These are phyloP conservation scores for Drosophila sp. DNA, from an alignment of 1,140 invertebrate species.

Conservation along the genomic window DNA sequence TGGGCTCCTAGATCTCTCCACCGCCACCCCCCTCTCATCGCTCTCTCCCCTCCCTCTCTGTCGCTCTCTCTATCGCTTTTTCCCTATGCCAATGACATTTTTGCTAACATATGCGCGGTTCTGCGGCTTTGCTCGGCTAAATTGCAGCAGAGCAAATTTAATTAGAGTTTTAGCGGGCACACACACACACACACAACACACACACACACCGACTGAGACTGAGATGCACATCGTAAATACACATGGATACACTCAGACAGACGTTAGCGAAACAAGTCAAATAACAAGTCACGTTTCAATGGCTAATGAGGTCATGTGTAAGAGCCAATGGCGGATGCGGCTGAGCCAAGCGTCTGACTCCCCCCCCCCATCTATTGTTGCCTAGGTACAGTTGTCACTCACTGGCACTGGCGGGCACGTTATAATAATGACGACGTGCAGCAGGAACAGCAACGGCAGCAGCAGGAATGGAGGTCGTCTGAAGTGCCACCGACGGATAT, in stretches of 20 bases:
- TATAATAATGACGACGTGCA: conserved; percentile 76
- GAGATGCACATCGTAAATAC: conserved; percentile 43
- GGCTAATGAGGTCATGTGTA: conserved; percentile 82
- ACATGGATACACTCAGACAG: conserved; percentile 38
- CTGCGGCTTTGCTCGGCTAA: conserved; percentile 61
- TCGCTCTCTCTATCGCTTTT: neutral
- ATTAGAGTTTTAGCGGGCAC: conserved; percentile 72
- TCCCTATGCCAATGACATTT: conserved; percentile 65
- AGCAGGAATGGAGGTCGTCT: conserved; percentile 55
- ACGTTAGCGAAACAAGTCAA: conserved; percentile 77
- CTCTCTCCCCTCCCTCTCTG: neutral
- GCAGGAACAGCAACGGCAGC: conserved; percentile 21
- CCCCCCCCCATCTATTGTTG: conserved; percentile 50
- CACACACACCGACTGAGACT: neutral
- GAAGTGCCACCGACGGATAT: conserved; percentile 76
- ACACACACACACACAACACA: conserved; percentile 31
- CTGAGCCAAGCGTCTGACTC: conserved; percentile 37
- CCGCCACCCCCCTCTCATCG: neutral
- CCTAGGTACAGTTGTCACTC: conserved; percentile 70
- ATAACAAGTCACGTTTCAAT: conserved; percentile 80
- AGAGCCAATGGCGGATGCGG: conserved; percentile 67
- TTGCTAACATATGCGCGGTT: conserved; percentile 72
- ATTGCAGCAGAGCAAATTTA: conserved; percentile 72
- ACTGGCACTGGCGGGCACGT: conserved; percentile 64
- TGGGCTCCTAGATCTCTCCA: conserved; percentile 17